Conservation (phyloP, 2,113 vertebrate species). For the Uria lomvia region DNA sequence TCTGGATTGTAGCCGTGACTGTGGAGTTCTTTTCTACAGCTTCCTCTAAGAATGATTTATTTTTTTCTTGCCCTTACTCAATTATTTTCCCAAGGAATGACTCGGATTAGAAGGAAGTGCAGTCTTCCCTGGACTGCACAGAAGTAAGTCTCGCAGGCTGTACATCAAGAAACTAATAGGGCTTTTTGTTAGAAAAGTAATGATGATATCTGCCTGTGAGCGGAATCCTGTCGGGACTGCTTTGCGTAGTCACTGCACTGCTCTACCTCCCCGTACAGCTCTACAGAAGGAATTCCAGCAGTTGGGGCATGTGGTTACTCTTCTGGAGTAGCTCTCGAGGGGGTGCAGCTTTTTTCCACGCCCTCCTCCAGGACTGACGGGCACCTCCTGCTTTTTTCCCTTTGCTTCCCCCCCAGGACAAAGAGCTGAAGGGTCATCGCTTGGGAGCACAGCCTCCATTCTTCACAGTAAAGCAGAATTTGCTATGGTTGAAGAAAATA, state of each 20-base stretch:
- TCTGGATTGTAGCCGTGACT: neutral
- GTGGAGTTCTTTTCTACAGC: neutral
- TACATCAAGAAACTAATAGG: neutral
- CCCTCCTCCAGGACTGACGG: neutral
- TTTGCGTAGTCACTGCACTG: neutral
- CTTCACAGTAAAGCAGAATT: neutral
- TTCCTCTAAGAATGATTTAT: neutral
- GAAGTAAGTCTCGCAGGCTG: neutral
- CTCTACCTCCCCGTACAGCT: neutral
- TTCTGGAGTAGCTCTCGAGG: neutral
- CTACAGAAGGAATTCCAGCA: neutral
- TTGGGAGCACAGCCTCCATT: neutral
- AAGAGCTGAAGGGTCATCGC: neutral
- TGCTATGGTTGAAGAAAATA: neutral
- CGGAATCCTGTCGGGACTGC: neutral
- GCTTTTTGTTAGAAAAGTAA: neutral
- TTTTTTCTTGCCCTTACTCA: neutral
- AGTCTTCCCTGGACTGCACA: neutral
- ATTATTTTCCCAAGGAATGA: neutral
- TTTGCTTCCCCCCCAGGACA: neutral
- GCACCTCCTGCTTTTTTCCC: neutral
- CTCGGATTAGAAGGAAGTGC: neutral
- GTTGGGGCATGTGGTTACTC: neutral
- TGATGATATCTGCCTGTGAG: neutral
- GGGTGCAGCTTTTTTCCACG: neutral